Evolutionary conservation across 2,888 invertebrate genomes (phyloP), one percentile per base, ranked within the genome.

Genomic region (Caenorhabditis wallacei): DNA sequence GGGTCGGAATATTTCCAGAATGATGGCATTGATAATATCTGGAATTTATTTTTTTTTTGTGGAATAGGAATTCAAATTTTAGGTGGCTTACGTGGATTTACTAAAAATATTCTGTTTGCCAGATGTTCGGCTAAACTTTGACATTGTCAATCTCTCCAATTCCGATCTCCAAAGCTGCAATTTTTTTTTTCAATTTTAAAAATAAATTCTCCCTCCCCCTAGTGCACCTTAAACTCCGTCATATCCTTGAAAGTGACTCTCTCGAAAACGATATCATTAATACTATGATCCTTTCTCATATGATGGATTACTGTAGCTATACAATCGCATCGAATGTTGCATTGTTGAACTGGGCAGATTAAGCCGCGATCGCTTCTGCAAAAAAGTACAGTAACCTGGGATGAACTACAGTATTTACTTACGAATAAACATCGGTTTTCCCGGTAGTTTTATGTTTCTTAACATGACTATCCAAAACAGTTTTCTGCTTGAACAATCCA

Each of bases 11-110:
- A 4, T 40, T 61, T 40, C 88, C 86, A 54, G 84, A 84, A 24
- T 80, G 71, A 48, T 85, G 84, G 46, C 88, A 87, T 46, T 85
- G 82, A 53, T 81, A 88, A 57, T 88, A 61, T 13, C 59, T 48
- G 46, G 2, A 48, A 48, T 48, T 48, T 48, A 18, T 18, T 48
- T 3, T 43, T 13, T 43, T 43, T 16, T 43, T 43, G 43, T 43
- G 43, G 43, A 13, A n/a, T n/a, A n/a, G n/a, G n/a, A n/a, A n/a
- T n/a, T n/a, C n/a, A n/a, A n/a, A n/a, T n/a, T n/a, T n/a, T n/a
- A n/a, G n/a, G n/a, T n/a, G n/a, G 13, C 59, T 59, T 5, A 78
- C 53, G 66, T 76, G 0, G 76, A 80, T 22, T 71, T 72, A 35
- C 66, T 69, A 57, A 35, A 61, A 13, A 71, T 37, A 48, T 82